phyloP scores from a whole-genome alignment of 1,140 invertebrate species.

The Metaphire vulgaris region DNA sequence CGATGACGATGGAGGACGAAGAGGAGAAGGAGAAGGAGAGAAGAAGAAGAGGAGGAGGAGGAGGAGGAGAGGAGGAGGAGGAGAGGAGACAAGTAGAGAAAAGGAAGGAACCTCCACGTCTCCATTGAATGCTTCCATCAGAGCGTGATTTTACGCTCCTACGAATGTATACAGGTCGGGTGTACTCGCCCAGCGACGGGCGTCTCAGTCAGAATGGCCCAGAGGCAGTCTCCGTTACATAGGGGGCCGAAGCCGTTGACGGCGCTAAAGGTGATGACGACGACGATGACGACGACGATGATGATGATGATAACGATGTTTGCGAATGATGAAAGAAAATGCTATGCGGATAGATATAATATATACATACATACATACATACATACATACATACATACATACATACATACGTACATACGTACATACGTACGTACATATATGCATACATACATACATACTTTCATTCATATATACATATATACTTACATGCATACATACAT shows the following conservation, averaged over 20 bases:
- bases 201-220: too few relatives aligned
- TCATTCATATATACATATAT: constrained; percentile 33
- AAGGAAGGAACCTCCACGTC: too few relatives aligned
- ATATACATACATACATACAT: constrained; percentile 1
- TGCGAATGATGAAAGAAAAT: background rate
- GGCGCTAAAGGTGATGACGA: background rate
- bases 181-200: background rate
- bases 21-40: too few relatives aligned
- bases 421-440: background rate
- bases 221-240: background rate
- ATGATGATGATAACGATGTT: background rate
- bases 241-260: background rate
- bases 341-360: background rate
- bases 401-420: background rate
- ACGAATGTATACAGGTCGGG: background rate
- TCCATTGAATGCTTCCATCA: too few relatives aligned
- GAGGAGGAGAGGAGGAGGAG: too few relatives aligned
- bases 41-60: too few relatives aligned
- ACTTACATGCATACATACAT: constrained; percentile 33
- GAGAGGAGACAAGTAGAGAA: too few relatives aligned
- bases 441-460: constrained; percentile 32
- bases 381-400: constrained; percentile 3
- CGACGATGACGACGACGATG: background rate
- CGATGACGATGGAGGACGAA: too few relatives aligned
- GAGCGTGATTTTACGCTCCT: background rate